phyloP scores from a whole-genome alignment of 2,113 vertebrate species.

The Tyto alba region DNA sequence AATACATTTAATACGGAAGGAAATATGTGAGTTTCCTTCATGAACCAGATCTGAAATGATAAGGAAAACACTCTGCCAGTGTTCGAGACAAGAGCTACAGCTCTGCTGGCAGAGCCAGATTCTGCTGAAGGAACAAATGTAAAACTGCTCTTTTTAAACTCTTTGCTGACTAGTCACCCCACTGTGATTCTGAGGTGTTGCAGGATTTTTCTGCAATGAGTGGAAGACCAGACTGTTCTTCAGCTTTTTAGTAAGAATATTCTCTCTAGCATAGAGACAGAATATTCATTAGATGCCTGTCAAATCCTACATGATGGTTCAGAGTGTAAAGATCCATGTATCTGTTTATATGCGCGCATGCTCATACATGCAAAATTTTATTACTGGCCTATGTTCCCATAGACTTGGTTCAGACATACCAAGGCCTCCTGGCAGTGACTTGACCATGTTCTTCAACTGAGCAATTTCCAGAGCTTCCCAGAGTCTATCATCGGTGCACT shows the following conservation, averaged over 20 bases:
- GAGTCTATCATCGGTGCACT: constrained; percentile 89
- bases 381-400: background rate
- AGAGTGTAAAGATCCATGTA: background rate
- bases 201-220: background rate
- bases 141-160: background rate
- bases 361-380: background rate
- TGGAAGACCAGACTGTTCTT: background rate
- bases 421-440: constrained; percentile 89
- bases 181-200: background rate
- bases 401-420: constrained; percentile 70
- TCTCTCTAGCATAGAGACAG: background rate
- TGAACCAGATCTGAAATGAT: background rate
- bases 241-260: background rate
- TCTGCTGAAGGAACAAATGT: background rate
- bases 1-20: background rate
- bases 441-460: constrained; percentile 97
- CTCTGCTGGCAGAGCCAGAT: background rate
- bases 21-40: background rate
- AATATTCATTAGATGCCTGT: background rate
- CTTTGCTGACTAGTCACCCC: background rate
- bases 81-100: background rate
- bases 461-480: constrained; percentile 99
- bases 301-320: background rate
- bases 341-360: background rate
- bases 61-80: background rate